Conservation (phyloP, 2,888 invertebrate genomes). For the Caenorhabditis drosophilae region DNA sequence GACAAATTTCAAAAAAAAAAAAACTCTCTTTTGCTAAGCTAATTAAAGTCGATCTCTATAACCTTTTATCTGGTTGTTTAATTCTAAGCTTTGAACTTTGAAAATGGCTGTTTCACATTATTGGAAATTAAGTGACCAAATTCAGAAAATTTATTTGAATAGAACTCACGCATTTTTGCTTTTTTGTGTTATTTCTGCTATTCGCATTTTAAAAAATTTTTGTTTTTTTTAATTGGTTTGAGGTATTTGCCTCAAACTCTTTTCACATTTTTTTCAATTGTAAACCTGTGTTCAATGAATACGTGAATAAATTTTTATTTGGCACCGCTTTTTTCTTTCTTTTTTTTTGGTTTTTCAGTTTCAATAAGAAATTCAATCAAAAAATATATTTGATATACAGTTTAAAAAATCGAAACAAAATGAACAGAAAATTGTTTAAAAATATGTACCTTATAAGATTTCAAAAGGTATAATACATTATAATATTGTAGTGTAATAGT, state of each 20-base stretch:
- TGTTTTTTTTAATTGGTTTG: no score
- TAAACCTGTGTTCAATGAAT: slow-evolving; percentile 21
- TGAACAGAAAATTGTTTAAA: no score
- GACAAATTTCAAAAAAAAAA: no score
- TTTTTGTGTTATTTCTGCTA: slow-evolving; percentile 1
- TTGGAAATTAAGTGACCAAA: slow-evolving; percentile 1
- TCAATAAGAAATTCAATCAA: no score
- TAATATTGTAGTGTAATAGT: no score
- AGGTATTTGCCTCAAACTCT: no score
- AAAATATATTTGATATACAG: no score
- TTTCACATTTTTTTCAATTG: slow-evolving; percentile 4
- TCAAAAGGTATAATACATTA: no score
- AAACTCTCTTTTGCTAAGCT: slow-evolving; percentile 35
- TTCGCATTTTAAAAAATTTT: not conserved
- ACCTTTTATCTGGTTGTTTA: slow-evolving; percentile 21
- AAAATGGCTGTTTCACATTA: slow-evolving; percentile 47
- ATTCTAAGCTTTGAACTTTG: slow-evolving; percentile 36
- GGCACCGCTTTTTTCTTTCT: not conserved
- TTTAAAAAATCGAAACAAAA: no score
- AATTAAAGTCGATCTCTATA: slow-evolving; percentile 37
- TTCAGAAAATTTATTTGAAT: not conserved
- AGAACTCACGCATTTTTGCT: no score
- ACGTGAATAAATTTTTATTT: slow-evolving; percentile 9
- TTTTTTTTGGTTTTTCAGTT: no score
- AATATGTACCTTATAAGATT: no score